Evolutionary conservation across 2,888 invertebrate genomes (phyloP), one percentile per base, ranked within the genome.

Genomic region (Drosophila anceps): DNA sequence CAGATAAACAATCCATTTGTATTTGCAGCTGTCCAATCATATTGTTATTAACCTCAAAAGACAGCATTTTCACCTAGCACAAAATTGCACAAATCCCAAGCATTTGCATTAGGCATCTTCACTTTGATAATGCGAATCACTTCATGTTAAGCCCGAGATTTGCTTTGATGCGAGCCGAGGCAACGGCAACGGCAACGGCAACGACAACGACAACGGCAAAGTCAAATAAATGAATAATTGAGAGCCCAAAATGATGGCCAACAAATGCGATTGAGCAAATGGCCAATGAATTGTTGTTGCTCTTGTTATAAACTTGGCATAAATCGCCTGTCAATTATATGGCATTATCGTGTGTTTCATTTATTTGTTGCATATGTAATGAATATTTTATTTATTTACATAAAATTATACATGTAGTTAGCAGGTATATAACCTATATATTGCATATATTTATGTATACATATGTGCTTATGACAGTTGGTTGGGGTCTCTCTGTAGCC

Each of bases 281-380:
- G 51, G 71, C 41, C 71, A 76, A 20, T 57, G 43, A 4, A 31
- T 44, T 43, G 55, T 57, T 73, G 24, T 37, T 43, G 48, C 20
- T 51, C 13, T 29, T 35, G 27, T 12, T 57, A 46, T 7, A 44
- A 84, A 77, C 69, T 50, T 15, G 35, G 66, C 88, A 82, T 85
- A 88, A 88, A 88, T 85, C 86, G 81, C 65, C 69, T 83, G 84
- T 90, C 84, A 85, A 85, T 90, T 85, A 85, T 77, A 63, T 64
- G 78, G 89, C 67, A 90, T 84, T 90, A 88, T 84, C 79, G 51
- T 74, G 50, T 60, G 48, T 55, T 68, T 72, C 61, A 61, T 64
- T 84, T 65, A 75, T 69, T 53, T 44, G 59, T 53, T 80, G 70
- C 64, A 60, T 55, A 53, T 70, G 62, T 63, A 63, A 76, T 88